These are phyloP conservation scores for Crotalus adamanteus DNA, from an alignment of 2,797 vertebrate genomes.

Conservation along the genomic window DNA sequence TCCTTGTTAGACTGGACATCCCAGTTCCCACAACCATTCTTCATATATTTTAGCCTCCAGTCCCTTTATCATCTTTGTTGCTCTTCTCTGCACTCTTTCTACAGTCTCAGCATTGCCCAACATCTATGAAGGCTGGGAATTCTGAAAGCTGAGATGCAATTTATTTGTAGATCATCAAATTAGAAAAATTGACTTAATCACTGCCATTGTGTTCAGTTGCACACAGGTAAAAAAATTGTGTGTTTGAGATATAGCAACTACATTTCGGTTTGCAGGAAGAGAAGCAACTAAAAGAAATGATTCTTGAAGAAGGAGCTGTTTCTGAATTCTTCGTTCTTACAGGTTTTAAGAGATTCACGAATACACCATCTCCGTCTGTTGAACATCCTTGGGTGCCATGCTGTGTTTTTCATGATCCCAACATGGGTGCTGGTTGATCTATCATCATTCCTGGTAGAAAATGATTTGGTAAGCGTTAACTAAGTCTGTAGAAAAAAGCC, in stretches of 20 bases:
- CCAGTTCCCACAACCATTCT: neutral
- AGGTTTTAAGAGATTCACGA: conserved; percentile 91
- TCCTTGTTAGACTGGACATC: neutral
- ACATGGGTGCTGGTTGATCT: conserved; percentile 96
- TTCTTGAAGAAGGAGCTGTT: neutral
- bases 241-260: neutral
- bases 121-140: neutral
- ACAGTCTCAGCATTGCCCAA: neutral
- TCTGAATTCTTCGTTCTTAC: neutral
- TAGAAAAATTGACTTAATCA: neutral
- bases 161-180: neutral
- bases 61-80: neutral
- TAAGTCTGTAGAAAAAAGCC: neutral
- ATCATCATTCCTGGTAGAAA: conserved; percentile 89
- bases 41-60: neutral
- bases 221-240: neutral
- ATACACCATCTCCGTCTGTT: conserved; percentile 92
- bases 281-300: accelerated
- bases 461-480: conserved; percentile 83
- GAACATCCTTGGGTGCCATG: conserved; percentile 93
- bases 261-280: neutral
- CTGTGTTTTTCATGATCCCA: conserved; percentile 95
- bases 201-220: neutral
- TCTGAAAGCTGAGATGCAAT: neutral
- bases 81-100: neutral